Evolutionary conservation across 1,140 invertebrate genomes (phyloP).

Genomic region (Caenorhabditis tropicalis): DNA sequence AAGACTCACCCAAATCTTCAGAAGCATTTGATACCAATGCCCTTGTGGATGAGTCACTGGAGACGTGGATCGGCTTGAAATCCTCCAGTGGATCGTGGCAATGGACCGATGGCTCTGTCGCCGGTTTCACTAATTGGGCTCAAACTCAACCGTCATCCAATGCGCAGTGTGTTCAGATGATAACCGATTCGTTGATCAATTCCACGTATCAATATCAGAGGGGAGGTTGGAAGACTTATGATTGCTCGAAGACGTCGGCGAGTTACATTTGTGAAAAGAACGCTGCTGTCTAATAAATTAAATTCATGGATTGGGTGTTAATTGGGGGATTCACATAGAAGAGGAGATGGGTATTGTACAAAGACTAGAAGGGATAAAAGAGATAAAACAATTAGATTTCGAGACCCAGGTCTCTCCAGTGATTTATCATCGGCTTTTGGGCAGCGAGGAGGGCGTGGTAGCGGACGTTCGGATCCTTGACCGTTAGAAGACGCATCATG

Average conservation of each 20-base stretch:
- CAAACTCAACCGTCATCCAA: neutral
- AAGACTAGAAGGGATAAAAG: too few species aligned
- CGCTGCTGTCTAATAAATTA: too few species aligned
- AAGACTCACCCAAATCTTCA: neutral
- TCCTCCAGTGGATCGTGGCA: neutral
- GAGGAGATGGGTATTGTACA: too few species aligned
- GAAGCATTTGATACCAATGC: conserved; percentile 10
- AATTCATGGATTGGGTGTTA: too few species aligned
- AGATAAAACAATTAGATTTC: too few species aligned
- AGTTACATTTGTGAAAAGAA: conserved; percentile 2
- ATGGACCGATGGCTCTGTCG: neutral
- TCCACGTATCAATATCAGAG: neutral
- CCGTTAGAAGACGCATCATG: too few species aligned
- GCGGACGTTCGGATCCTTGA: too few species aligned
- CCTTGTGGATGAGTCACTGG: neutral
- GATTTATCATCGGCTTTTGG: too few species aligned
- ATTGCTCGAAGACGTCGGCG: neutral
- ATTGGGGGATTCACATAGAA: too few species aligned
- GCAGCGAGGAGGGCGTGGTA: too few species aligned
- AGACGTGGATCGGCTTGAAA: conserved; percentile 2
- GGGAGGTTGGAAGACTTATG: conserved; percentile 14
- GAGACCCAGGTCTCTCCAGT: too few species aligned
- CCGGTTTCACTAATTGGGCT: neutral
- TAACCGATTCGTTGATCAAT: neutral
- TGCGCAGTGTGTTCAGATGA: conserved; percentile 1